These are phyloP conservation scores for Protosalanx chinensis DNA, from an alignment of 2,797 vertebrate species.

Conservation along the genomic window DNA sequence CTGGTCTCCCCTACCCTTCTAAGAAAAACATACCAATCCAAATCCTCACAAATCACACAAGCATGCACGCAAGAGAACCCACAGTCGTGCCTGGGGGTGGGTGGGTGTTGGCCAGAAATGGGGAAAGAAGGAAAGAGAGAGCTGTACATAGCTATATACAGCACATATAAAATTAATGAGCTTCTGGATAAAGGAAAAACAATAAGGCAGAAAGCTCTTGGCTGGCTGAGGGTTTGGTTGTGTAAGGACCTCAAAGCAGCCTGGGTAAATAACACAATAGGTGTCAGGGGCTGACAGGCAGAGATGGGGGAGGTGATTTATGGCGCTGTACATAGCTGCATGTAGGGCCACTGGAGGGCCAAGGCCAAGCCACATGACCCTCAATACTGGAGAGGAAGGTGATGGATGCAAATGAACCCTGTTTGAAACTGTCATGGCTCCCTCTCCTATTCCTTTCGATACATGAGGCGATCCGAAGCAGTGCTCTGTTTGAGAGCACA, in stretches of 20 bases:
- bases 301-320: conserved; percentile 45
- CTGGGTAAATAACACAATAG: conserved; percentile 46
- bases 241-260: conserved; percentile 25
- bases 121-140: conserved; percentile 12
- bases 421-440: neutral
- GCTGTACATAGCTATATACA: neutral
- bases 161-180: conserved; percentile 49
- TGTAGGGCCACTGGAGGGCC: no score
- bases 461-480: no score
- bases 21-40: conserved; percentile 53
- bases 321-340: conserved; percentile 3
- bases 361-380: neutral
- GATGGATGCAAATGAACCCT: conserved; percentile 9
- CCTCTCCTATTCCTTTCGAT: no score
- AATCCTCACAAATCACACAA: conserved; percentile 48
- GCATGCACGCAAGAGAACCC: neutral
- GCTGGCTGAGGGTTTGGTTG: conserved; percentile 21
- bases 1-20: conserved; percentile 4
- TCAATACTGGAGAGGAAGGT: conserved; percentile 20
- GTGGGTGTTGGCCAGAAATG: conserved; percentile 7
- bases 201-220: conserved; percentile 43
- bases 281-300: conserved; percentile 28
- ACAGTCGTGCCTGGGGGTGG: neutral
- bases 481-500: no score
- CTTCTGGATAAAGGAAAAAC: conserved; percentile 47